These are phyloP conservation scores for Bombus pyrosoma DNA, from an alignment of 1,140 invertebrate genomes.

Conservation along the genomic window DNA sequence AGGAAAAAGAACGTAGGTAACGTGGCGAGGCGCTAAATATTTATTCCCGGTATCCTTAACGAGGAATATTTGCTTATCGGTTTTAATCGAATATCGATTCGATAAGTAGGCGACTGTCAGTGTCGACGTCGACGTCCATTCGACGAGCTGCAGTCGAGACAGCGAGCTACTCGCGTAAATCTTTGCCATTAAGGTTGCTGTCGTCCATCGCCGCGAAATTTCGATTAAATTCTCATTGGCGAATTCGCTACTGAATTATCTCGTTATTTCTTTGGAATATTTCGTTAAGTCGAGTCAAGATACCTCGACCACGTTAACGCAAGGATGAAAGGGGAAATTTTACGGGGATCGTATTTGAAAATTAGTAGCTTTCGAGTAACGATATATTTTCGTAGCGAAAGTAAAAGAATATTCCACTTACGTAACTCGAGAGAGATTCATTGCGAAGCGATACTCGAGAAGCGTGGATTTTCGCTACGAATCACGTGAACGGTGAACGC, in stretches of 20 bases:
- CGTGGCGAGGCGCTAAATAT: neutral
- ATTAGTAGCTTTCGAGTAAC: neutral
- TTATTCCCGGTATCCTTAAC: neutral
- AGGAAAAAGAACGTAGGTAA: neutral
- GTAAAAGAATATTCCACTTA: neutral
- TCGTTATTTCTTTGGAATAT: neutral
- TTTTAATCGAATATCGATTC: constrained; percentile 50
- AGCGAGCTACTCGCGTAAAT: neutral
- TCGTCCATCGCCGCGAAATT: neutral
- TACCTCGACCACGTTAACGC: no score
- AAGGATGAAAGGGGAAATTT: neutral
- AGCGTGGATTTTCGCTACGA: no score
- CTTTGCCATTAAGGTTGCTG: no score
- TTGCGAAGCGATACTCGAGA: no score
- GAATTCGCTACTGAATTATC: neutral
- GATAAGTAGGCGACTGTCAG: neutral
- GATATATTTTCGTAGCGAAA: neutral
- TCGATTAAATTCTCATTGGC: neutral
- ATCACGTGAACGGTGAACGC: neutral
- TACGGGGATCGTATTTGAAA: neutral
- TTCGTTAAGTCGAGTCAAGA: neutral
- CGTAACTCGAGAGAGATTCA: no score
- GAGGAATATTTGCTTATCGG: constrained; percentile 40
- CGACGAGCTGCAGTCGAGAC: neutral
- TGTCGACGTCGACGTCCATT: neutral